Base-by-base conservation (phyloP, 2,113 vertebrate species). In the Electrona antarctica region DNA sequence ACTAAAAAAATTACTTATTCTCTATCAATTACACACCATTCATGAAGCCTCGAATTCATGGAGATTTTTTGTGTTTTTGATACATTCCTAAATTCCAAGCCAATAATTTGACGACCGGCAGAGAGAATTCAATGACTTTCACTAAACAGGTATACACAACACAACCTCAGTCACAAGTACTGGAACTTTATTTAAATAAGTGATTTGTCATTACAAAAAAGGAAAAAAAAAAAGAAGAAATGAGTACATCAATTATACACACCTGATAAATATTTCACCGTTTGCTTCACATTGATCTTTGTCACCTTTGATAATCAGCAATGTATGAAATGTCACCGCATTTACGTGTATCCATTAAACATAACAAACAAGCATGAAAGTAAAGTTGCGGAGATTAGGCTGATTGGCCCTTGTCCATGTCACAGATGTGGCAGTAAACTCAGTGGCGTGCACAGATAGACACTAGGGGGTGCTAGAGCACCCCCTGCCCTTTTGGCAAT, bases 161-260 rank as follows among this genome's bases (percentile, higher is more conserved):
- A 64, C n/a, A 21, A 54, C 8, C 57, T 63, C n/a, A n/a, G n/a
- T n/a, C 28, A 83, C 91, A 95, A 94, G 94, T 94, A 96, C 93
- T 85, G 64, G 92, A 94, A 94, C 92, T 96, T 97, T 98, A 98
- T 98, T 93, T 97, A 97, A 98, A 98, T 96, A 97, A 94, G 94
- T 96, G 94, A 94, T 96, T 96, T 94, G 92, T 93, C 93, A 94
- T 87, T 93, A 94, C 93, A 96, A 90, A 95, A 85, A 92, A 93
- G 92, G 92, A 93, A 94, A 95, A 41, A 41, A 41, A 41, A 21
- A 21, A 41, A 41, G 2, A 21, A 95, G 91, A 85, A 92, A 94
- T 41, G 93, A 95, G 93, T 95, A 96, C 94, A 97, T 96, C 95
- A 97, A 96, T 95, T 95, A 96, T 94, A 96, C 87, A 96, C 87